Evolutionary conservation across 2,888 invertebrate species (phyloP), one percentile per base, ranked within the genome.

Genomic region (Lamellibrachia columna): DNA sequence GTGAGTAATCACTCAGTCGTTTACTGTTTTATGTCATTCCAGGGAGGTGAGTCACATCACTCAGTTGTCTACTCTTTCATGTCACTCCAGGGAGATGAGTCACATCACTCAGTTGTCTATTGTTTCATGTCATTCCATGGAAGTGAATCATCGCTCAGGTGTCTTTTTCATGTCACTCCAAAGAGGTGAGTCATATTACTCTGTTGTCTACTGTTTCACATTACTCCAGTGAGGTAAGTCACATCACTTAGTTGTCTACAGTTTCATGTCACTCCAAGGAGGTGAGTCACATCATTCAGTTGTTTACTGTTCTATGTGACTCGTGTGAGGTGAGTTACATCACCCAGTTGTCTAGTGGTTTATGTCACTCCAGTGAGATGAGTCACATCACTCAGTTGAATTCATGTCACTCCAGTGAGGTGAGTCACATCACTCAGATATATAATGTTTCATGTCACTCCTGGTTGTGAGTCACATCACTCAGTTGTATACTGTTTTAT

Each of bases 201-300:
- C 22, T 4, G 75, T 55, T 9, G 9, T 9, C 55, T 55, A 15
- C 60, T 60, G 3, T 60, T n/a, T 15, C 75, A 75, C 40, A 40
- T 40, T 97, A 97, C 2, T 97, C 97, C 92, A 97, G 98, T 95
- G 97, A 98, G 94, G 96, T 96, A 94, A 94, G 95, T 93, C 28
- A 40, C 40, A 1, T 52, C 91, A 75, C 52, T 52, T 3, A 22
- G 75, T 55, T 9, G 9, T 9, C 55, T 55, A 15, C 60, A 15
- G 3, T 60, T 6, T 15, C 75, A 75, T 40, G 40, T 40, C 40
- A 40, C 40, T 40, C 40, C 40, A 40, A 40, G 40, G 40, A 40
- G 40, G 40, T 40, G 28, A 28, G 28, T 28, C 28, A 28, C 28
- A 28, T 28, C 28, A 28, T 28, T 28, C 28, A 28, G 28, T 28